Evolutionary conservation across 2,113 vertebrate genomes (phyloP).

Genomic region (Neomonachus schauinslandi): DNA sequence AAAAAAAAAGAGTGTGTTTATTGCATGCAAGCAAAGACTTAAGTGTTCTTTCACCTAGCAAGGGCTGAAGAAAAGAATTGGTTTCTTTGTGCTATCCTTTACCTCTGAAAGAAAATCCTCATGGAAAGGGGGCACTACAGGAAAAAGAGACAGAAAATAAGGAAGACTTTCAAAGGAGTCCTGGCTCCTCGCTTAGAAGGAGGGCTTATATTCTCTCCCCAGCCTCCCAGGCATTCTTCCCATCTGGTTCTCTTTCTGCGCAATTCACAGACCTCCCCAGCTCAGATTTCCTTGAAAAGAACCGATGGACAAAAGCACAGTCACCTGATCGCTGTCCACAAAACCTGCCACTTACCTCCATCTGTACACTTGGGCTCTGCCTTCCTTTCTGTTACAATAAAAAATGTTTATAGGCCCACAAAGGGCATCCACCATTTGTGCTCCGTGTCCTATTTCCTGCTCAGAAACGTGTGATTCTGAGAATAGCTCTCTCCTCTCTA

Average conservation of each 20-base stretch:
- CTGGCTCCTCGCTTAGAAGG: neutral
- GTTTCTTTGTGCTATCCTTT: neutral
- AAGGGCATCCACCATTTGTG: neutral
- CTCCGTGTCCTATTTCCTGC: neutral
- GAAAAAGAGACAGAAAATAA: neutral
- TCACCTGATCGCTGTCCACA: neutral
- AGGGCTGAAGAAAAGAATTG: neutral
- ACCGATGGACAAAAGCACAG: neutral
- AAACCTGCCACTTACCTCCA: neutral
- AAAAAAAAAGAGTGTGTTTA: neutral
- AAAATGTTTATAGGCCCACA: neutral
- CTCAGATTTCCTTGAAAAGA: neutral
- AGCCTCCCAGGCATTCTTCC: neutral
- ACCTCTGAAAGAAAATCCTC: neutral
- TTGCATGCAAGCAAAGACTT: constrained; percentile 8
- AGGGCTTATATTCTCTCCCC: neutral
- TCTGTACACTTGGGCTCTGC: neutral
- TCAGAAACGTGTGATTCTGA: neutral
- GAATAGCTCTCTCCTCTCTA: neutral
- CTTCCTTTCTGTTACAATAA: neutral
- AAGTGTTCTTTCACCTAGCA: neutral
- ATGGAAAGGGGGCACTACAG: neutral
- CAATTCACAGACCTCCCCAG: neutral
- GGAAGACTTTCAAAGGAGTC: neutral
- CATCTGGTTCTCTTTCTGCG: neutral